Base-by-base conservation (phyloP, 2,113 vertebrate species). In the Dicaeum eximium region DNA sequence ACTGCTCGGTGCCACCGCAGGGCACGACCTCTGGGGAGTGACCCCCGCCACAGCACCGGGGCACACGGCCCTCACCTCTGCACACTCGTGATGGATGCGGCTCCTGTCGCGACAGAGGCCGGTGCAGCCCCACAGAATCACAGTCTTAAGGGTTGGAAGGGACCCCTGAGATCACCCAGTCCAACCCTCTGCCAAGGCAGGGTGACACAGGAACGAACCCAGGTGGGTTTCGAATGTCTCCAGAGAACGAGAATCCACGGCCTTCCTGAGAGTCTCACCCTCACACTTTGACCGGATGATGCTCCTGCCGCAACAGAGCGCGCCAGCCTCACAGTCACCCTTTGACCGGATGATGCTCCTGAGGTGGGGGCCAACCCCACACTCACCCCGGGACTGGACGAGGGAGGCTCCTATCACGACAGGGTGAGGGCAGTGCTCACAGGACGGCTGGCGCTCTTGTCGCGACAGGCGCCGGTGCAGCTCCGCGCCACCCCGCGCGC, bases 61-160 rank as follows among this genome's bases (percentile, higher is more conserved):
- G 19, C 24, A 19, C 81, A 3, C 1, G 28, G 53, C 31, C 61
- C 87, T 21, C 35, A 1, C 16, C 15, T 14, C 37, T 7, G 24
- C 4, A 3, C 44, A 0, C 33, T 16, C 64, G 12, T 0, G 28
- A 28, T 2, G 65, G 27, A 8, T 10, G 69, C 61, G 40, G n/a
- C 27, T 70, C 10, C 67, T 66, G 67, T 62, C 80, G 11, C n/a
- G 31, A 86, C 66, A 61, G 10, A 38, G 19, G 9, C 1, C 12
- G 16, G 14, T 15, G 24, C 42, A 57, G 31, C 44, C n/a, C 58
- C 66, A 18, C 73, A 51, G 44, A 45, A 44, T 30, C 38, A 27
- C 9, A 3, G 16, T 11, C 14, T 7, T 19, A 22, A 31, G n/a
- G 61, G 45, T 2, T 12, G 61, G 53, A 74, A 40, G 40, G 30